Base-by-base conservation (phyloP, 2,113 vertebrate genomes). In the Manacus vitellinus region DNA sequence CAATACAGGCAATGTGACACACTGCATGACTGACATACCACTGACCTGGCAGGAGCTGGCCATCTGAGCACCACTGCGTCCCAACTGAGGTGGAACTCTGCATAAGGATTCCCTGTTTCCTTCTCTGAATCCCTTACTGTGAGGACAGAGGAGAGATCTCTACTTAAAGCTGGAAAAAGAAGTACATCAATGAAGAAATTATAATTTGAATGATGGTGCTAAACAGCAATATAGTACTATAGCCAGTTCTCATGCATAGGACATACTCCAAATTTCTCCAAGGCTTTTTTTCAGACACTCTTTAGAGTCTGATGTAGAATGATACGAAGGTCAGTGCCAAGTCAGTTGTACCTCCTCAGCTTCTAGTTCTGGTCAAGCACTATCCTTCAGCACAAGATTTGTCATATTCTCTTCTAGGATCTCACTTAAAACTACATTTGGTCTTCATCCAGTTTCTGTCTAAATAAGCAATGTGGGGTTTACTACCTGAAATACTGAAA, bases 141-240 rank as follows among this genome's bases (percentile, higher is more conserved):
- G 91, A 96, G 95, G 96, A 81, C 94, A 96, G 86, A 96, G 85
- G 91, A 94, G 79, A 95, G 76, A 95, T 81, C 93, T 96, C 96
- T 97, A 97, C 96, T 97, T 94, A 97, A 96, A 96, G 96, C 96
- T 97, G 95, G 96, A 97, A 97, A 97, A 97, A 97, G 96, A 97
- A 97, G 96, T 97, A 97, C 75, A 97, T 95, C 92, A 94, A 92
- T 84, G 92, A 92, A 95, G 96, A 97, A 96, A 97, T 96, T 47
- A 94, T 85, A 56, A 94, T 90, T 65, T 94, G 95, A 96, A 92
- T 87, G 91, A 94, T 87, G 91, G 80, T 72, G 91, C 95, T 92
- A 92, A 81, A 97, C 70, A 94, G 93, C 84, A 94, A 91, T 31
- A 91, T 75, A 92, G 91, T 78, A 95, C 61, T 68, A 94, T 1